Evolutionary conservation across 2,888 invertebrate species (phyloP), one percentile per base, ranked within the genome.

Genomic region (Tineola bisselliella): DNA sequence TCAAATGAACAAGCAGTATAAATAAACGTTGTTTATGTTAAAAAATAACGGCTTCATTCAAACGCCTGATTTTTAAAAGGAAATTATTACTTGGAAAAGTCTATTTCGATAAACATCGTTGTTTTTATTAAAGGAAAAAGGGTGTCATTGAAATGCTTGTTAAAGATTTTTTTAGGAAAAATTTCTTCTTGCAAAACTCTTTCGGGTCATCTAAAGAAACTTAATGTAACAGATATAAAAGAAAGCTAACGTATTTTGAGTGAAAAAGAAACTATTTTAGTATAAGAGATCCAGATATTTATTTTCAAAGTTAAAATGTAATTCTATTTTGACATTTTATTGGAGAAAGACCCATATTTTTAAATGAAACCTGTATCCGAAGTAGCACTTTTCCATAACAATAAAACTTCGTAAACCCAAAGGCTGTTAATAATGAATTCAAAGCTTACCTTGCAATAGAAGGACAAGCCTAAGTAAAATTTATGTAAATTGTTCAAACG

Each of bases 401-500:
- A 56, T 56, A 56, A 56, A 56, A 56, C 56, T 18, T 19, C n/a
- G 56, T 56, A 56, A 56, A n/a, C 56, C 56, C 48, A 48, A 15
- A 15, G 48, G 6, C 4, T 18, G 3, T 56, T 19, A 25, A 13
- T 56, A 56, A 56, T 56, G 56, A 19, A 56, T 56, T 56, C 19
- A 56, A 10, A 19, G 25, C n/a, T 10, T 48, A 18, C 10, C 18
- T 48, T 48, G 13, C 48, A 15, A 48, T 8, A 38, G 10, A 38
- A 38, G 38, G n/a, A 38, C 38, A 38, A n/a, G n/a, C 10, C 38
- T 38, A 38, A 10, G 38, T 38, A 38, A 38, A 38, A 38, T 38
- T 38, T 38, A 38, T 38, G 38, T 38, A 38, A 38, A 38, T 38
- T 38, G 38, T 38, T 38, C 38, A 38, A 38, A 38, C 3, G 3